phyloP scores from a whole-genome alignment of 1,140 invertebrate genomes.

The Mactra quadrangularis region DNA sequence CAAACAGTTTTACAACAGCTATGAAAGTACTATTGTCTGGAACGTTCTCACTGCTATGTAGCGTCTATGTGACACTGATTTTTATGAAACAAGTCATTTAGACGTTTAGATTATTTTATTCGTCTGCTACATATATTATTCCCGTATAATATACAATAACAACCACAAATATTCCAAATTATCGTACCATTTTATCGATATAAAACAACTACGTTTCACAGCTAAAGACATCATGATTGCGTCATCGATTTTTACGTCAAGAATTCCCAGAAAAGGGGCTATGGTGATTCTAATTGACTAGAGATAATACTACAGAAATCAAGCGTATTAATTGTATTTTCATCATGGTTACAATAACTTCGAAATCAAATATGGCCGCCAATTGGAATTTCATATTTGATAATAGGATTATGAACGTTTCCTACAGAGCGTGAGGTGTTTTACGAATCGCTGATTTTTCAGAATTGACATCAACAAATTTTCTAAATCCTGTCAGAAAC shows the following conservation, averaged over 20 bases:
- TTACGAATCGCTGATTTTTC: conserved; percentile 35
- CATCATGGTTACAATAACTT: conserved; percentile 36
- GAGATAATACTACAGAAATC: neutral
- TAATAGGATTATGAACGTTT: conserved; percentile 36
- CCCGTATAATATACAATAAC: no score
- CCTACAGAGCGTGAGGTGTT: conserved; percentile 45
- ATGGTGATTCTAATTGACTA: conserved; percentile 29
- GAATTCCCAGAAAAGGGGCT: neutral
- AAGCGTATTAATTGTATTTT: conserved; percentile 26
- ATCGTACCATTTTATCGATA: no score
- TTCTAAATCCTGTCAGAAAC: conserved; percentile 14
- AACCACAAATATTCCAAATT: no score
- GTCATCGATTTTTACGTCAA: neutral
- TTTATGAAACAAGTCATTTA: no score
- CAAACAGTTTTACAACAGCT: no score
- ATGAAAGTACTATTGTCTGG: no score
- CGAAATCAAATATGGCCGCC: conserved; percentile 42
- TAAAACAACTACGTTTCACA: neutral
- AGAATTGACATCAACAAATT: conserved; percentile 30
- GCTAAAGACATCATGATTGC: conserved; percentile 22
- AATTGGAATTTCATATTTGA: conserved; percentile 44
- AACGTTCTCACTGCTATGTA: no score
- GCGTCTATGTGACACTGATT: no score
- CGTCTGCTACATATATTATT: no score
- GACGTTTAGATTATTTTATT: no score